Evolutionary conservation across 2,888 invertebrate species (phyloP).

Genomic region (Cyclophora albipunctata): DNA sequence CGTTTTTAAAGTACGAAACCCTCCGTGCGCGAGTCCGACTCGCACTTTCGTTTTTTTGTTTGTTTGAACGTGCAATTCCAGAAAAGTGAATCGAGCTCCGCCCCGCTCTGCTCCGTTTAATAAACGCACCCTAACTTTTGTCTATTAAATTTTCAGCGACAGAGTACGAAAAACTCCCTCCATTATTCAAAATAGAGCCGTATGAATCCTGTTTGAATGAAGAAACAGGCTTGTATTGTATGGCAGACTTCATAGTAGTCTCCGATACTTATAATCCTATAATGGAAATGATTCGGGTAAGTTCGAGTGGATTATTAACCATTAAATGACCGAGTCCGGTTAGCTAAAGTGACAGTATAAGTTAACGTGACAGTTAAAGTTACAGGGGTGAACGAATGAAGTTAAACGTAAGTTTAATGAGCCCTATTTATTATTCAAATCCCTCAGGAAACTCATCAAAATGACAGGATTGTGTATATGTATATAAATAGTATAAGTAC

Average conservation of each 20-base stretch:
- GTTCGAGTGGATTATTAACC: not conserved
- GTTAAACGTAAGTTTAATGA: too few species aligned
- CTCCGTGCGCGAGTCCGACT: too few species aligned
- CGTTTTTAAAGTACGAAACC: too few species aligned
- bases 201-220: slow-evolving; percentile 15
- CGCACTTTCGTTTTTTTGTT: too few species aligned
- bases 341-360: too few species aligned
- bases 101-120: too few species aligned
- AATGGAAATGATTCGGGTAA: slow-evolving; percentile 30
- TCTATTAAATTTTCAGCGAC: slow-evolving; percentile 13
- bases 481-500: not conserved
- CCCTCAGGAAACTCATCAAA: not conserved
- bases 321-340: too few species aligned
- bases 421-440: too few species aligned
- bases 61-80: too few species aligned
- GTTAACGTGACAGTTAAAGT: too few species aligned
- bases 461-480: not conserved
- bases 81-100: too few species aligned
- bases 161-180: slow-evolving; percentile 18
- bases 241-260: slow-evolving; percentile 25
- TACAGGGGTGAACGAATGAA: too few species aligned
- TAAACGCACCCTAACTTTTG: not conserved
- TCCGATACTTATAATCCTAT: slow-evolving; percentile 24
- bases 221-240: slow-evolving; percentile 20
- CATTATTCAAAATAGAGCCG: slow-evolving; percentile 13